Evolutionary conservation across 2,113 vertebrate species (phyloP), one percentile per base, ranked within the genome.

Genomic region (Marmota monax): DNA sequence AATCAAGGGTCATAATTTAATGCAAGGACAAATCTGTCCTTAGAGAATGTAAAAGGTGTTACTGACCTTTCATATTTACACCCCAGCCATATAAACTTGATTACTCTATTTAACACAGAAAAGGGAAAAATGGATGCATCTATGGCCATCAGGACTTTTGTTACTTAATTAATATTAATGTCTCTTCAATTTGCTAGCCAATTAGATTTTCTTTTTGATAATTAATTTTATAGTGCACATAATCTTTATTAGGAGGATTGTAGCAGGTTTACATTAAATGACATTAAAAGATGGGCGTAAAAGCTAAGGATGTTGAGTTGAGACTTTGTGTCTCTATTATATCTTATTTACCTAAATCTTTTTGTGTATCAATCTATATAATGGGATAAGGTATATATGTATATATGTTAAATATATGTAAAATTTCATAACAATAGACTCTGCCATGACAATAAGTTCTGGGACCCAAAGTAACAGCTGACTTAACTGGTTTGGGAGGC

Each of bases 1-100:
- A 34, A 82, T 72, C 45, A 77, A 90, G 3, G 20, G 70, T 76
- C 61, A 77, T 53, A 87, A 93, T 48, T 84, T 93, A 96, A 42
- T 73, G 5, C 22, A 51, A 92, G 29, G 13, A 67, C 13, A 69
- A 70, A 70, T 72, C 3, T 82, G 7, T 61, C 42, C 51, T 87
- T 45, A 90, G 34, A 72, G 34, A 73, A 73, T 86, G 8, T 12
- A 83, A 67, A 85, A 88, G 10, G 5, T 88, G 5, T 61, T 82
- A n/a, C 25, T 76, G 88, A 61, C 37, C 80, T 58, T 87, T 90
- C 70, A 25, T 84, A 63, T 90, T 80, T 88, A 77, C 10, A 93
- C 80, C 20, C 10, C 1, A 22, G 34, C 9, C 65, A 32, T n/a
- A 80, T 95, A 95, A 96, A 84, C 48, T 8, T 79, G 27, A 90